Evolutionary conservation across 2,888 invertebrate species (phyloP).

Genomic region (Andrena haemorrhoa): DNA sequence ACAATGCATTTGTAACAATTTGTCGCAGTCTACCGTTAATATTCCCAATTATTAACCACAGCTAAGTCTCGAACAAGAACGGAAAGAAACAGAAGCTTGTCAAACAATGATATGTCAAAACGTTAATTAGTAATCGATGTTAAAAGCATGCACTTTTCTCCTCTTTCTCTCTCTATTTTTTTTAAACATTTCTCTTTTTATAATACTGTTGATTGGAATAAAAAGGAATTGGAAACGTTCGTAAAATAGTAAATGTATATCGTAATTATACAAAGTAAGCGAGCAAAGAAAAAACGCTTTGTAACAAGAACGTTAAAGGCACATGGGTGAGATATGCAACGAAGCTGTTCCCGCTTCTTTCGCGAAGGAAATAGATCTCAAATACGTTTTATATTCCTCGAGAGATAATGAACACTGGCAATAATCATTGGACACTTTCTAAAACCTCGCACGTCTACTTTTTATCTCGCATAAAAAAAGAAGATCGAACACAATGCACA

Average conservation of each 20-base stretch:
- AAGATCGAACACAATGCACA: slow-evolving; percentile 31
- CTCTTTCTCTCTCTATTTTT: not conserved
- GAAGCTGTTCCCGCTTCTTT: slow-evolving; percentile 38
- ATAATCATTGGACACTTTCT: slow-evolving; percentile 14
- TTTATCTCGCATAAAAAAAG: slow-evolving; percentile 24
- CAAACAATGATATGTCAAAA: slow-evolving; percentile 50
- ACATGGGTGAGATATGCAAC: slow-evolving; percentile 32
- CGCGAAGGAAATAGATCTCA: slow-evolving; percentile 21
- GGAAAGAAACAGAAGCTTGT: slow-evolving; percentile 33
- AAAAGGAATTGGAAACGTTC: slow-evolving; percentile 23
- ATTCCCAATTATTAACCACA: slow-evolving; percentile 23
- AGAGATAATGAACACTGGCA: slow-evolving; percentile 16
- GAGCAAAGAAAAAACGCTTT: slow-evolving; percentile 38
- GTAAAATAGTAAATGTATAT: slow-evolving; percentile 35
- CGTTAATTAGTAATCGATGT: slow-evolving; percentile 38
- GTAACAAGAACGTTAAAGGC: slow-evolving; percentile 44
- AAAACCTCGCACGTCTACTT: slow-evolving; percentile 23
- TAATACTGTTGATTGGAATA: slow-evolving; percentile 50
- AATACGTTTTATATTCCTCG: slow-evolving; percentile 4
- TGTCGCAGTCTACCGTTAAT: slow-evolving; percentile 36
- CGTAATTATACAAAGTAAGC: slow-evolving; percentile 27
- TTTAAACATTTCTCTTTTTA: slow-evolving; percentile 16
- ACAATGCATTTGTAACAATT: slow-evolving; percentile 51
- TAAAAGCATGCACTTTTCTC: slow-evolving; percentile 24
- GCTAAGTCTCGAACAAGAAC: slow-evolving; percentile 21